These are phyloP conservation scores for Gallinago jamesoni DNA, from an alignment of 2,113 vertebrate genomes.

Conservation along the genomic window DNA sequence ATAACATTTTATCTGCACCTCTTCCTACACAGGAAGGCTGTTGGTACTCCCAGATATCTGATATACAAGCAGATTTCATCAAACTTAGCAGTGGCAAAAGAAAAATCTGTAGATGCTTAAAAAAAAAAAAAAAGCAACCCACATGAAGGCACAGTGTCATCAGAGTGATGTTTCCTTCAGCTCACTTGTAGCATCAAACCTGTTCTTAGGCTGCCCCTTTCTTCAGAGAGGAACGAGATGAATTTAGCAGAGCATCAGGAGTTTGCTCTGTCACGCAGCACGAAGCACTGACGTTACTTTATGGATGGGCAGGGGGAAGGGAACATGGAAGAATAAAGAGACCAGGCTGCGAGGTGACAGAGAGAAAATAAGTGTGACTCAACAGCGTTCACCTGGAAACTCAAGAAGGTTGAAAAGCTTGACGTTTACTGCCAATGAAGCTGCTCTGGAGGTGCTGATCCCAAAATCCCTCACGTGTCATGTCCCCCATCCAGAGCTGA, in stretches of 20 bases:
- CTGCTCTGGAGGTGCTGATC: neutral
- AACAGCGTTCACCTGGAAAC: neutral
- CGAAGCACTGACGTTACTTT: neutral
- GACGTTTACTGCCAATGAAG: neutral
- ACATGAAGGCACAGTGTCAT: neutral
- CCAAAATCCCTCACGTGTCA: fast-evolving
- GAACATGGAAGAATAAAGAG: neutral
- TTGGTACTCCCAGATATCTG: neutral
- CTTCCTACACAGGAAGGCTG: neutral
- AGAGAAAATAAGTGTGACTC: neutral
- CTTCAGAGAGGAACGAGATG: neutral
- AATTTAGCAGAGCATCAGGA: neutral
- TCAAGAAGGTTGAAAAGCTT: neutral
- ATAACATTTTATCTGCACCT: neutral
- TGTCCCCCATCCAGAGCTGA: neutral
- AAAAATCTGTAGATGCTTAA: neutral
- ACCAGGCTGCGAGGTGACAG: neutral
- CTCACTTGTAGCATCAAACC: neutral
- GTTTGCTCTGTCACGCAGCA: fast-evolving
- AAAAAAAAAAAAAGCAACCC: neutral
- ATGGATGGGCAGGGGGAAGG: neutral
- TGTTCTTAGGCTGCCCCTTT: neutral
- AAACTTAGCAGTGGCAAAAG: neutral
- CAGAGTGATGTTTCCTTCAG: neutral
- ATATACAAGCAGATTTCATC: neutral